Conservation (phyloP, 2,888 invertebrate genomes). For the Apoderus coryli region DNA sequence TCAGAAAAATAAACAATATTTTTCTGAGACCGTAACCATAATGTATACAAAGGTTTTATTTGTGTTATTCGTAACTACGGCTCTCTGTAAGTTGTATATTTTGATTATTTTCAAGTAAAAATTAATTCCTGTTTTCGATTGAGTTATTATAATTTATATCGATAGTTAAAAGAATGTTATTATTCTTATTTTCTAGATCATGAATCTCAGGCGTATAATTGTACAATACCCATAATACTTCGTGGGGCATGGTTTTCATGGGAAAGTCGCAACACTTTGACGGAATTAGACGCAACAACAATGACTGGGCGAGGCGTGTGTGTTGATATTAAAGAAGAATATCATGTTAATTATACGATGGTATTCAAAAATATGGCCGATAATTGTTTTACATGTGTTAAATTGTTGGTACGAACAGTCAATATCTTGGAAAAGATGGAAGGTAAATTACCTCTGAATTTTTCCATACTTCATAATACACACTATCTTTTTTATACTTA, state of each 20-base stretch:
- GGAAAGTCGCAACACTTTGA: slow-evolving; percentile 70
- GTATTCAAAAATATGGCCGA: slow-evolving; percentile 49
- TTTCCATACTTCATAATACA: not conserved
- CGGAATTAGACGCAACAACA: slow-evolving; percentile 64
- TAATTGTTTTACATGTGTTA: slow-evolving; percentile 72
- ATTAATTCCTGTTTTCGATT: too few species aligned
- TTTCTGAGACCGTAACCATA: too few species aligned
- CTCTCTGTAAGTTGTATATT: too few species aligned
- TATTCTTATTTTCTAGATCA: slow-evolving; percentile 16
- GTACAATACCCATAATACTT: slow-evolving; percentile 63
- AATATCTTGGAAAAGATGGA: slow-evolving; percentile 83
- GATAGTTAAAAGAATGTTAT: too few species aligned
- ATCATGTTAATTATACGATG: slow-evolving; percentile 72
- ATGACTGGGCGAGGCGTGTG: slow-evolving; percentile 66
- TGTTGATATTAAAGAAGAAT: slow-evolving; percentile 55
- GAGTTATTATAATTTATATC: too few species aligned
- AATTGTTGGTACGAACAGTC: slow-evolving; percentile 68
- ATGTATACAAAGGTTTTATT: too few species aligned
- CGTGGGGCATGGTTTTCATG: slow-evolving; percentile 86
- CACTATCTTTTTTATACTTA: not conserved
- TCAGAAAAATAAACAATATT: too few species aligned
- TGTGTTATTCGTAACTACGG: too few species aligned
- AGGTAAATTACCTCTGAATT: slow-evolving; percentile 40
- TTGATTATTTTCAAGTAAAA: too few species aligned
- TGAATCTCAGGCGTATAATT: slow-evolving; percentile 25